Percentiles rank a stretch among this genome's conserved stretches.
phyloP scores from a whole-genome alignment of 2,888 invertebrate genomes.

The Aspidiotus destructor region DNA sequence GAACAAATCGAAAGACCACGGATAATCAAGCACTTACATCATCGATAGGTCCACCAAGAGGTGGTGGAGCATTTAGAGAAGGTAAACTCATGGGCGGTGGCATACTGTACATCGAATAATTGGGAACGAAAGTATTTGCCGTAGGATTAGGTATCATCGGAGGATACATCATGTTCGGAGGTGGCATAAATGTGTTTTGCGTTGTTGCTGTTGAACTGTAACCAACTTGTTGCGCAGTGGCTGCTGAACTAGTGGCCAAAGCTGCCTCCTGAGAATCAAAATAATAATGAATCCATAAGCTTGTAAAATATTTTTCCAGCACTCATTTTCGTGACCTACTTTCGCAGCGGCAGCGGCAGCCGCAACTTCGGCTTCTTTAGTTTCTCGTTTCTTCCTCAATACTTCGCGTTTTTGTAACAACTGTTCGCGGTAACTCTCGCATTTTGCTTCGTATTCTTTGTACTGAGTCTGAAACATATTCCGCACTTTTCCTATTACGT shows the following conservation, averaged over 20 bases:
- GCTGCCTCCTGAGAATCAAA: conserved; percentile 20
- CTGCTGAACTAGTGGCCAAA: conserved; percentile 12
- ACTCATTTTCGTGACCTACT: not conserved
- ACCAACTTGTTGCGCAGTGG: not conserved
- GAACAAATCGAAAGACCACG: not conserved
- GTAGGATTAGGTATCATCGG: not conserved
- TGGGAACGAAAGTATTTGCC: conserved; percentile 5
- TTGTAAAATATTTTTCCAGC: not conserved
- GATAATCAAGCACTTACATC: not conserved
- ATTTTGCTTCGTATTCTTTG: conserved; percentile 75
- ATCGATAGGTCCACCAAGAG: conserved; percentile 6
- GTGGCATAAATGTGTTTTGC: conserved; percentile 11
- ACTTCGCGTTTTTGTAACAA: conserved; percentile 68
- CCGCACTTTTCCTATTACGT: conserved; percentile 1
- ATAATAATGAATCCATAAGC: not conserved
- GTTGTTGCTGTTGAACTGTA: conserved; percentile 6
- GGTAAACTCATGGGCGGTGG: conserved; percentile 11
- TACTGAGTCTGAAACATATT: conserved; percentile 50
- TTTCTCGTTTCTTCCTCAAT: conserved; percentile 59
- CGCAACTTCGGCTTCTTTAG: conserved; percentile 39
- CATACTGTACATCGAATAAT: conserved; percentile 25
- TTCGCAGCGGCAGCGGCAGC: conserved; percentile 23
- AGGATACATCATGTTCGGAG: conserved; percentile 21
- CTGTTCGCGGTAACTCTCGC: conserved; percentile 72
- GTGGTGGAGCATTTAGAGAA: conserved; percentile 13